A percentile compares a stretch with the other conserved stretches of the same genome.
phyloP scores from a whole-genome alignment of 2,888 invertebrate genomes.

The Flabesymbios commensalis region DNA sequence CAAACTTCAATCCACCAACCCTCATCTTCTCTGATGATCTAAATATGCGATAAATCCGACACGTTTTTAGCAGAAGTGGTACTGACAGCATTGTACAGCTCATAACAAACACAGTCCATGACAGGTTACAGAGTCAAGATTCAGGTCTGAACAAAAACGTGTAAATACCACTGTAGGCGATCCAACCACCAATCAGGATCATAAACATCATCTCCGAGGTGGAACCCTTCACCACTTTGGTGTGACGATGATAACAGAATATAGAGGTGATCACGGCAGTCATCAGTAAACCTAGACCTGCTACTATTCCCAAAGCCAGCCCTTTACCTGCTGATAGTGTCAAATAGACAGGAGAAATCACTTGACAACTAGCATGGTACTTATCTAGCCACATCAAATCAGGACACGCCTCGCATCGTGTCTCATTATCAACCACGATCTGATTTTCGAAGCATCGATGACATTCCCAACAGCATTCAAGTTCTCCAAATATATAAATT shows the following conservation, averaged over 20 bases:
- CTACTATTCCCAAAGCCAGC: constrained; percentile 5
- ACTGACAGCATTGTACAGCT: constrained; percentile 16
- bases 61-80: constrained; percentile 36
- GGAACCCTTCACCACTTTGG: constrained; percentile 25
- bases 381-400: constrained; percentile 23
- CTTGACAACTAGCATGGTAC: constrained; percentile 3
- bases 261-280: constrained; percentile 5
- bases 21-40: constrained; percentile 28
- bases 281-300: constrained; percentile 10
- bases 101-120: constrained; percentile 18
- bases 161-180: constrained; percentile 8
- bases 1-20: constrained; percentile 8
- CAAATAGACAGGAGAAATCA: constrained; percentile 19
- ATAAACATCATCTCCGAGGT: constrained; percentile 21
- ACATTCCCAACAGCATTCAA: constrained; percentile 33
- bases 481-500: constrained; percentile 13
- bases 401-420: constrained; percentile 28
- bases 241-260: constrained; percentile 5
- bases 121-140: constrained; percentile 1
- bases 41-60: constrained; percentile 44
- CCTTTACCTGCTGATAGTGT: constrained; percentile 1
- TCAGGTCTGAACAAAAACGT: constrained; percentile 12
- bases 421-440: constrained; percentile 12
- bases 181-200: constrained; percentile 20
- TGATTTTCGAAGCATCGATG: constrained; percentile 26